Percentiles rank a stretch among this genome's conserved stretches.
Conservation (phyloP, 1,140 invertebrate species). For the Pygmarrhopalites habei region DNA sequence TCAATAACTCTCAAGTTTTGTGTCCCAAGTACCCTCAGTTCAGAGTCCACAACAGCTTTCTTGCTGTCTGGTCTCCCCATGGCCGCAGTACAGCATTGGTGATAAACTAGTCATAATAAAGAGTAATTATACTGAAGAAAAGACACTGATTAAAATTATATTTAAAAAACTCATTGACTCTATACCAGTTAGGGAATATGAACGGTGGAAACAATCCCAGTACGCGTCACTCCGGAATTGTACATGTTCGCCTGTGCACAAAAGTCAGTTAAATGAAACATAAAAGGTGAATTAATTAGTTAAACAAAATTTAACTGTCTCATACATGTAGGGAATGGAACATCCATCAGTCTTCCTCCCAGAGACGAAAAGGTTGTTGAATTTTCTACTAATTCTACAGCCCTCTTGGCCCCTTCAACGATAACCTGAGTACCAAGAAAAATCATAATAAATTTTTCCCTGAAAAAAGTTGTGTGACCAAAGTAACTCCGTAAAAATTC, state of each 20-base stretch:
- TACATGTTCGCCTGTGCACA: too few species aligned
- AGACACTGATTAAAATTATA: too few species aligned
- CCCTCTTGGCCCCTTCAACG: slow-evolving; percentile 14
- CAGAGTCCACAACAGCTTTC: slow-evolving; percentile 6
- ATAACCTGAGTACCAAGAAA: too few species aligned
- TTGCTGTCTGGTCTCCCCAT: slow-evolving; percentile 6
- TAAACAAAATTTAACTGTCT: too few species aligned
- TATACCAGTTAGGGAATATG: slow-evolving; percentile 14
- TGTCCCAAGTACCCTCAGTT: slow-evolving; percentile 22
- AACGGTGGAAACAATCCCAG: slow-evolving; percentile 46
- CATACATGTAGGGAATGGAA: slow-evolving; percentile 38
- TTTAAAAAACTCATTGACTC: too few species aligned
- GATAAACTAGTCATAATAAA: too few species aligned
- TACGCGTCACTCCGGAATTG: slow-evolving; percentile 48
- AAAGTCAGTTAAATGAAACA: too few species aligned
- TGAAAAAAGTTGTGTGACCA: too few species aligned
- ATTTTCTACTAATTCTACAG: slow-evolving; percentile 9
- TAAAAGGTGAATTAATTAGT: too few species aligned
- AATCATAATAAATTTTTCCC: too few species aligned
- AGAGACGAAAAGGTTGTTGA: slow-evolving; percentile 5
- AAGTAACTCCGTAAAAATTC: too few species aligned
- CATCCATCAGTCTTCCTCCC: neutral
- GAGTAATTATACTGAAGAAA: too few species aligned
- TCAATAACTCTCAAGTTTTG: slow-evolving; percentile 40
- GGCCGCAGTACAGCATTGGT: slow-evolving; percentile 10